Base-by-base conservation (phyloP, 2,113 vertebrate species). In the Nettapus auritus region DNA sequence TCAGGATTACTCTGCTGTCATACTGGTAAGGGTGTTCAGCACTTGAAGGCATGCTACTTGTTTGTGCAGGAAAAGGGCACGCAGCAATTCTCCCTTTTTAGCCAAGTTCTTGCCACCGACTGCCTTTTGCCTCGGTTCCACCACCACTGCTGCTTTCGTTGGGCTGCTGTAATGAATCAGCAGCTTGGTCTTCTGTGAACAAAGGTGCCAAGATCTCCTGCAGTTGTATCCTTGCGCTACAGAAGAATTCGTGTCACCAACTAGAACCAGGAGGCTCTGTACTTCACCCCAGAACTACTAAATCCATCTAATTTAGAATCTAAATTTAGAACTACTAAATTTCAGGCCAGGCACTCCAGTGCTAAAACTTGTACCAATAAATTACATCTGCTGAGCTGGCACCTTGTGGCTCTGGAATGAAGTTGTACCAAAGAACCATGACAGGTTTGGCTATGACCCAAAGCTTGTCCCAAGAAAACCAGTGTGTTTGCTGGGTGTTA, bases 401-500 rank as follows among this genome's bases (percentile, higher is more conserved):
- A 0, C n/a, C 1, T 4, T 60, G 46, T 29, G 46, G 29, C 46
- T 70, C 64, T 38, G 77, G 57, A 38, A 6, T 8, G 25, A 53
- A 11, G 0, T 26, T 33, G 31, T 63, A 4, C 18, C 5, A 56
- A 44, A 73, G 73, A 34, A 7, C 38, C 34, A 9, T 46, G 63
- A 20, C 42, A 11, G 2, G 50, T 14, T 48, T 69, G 73, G 6
- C 33, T 21, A 0, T 2, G 10, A 18, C 15, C 38, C 40, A 4
- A 0, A 0, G 6, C 5, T 18, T 5, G 34, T 33, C 64, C 87
- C 59, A 46, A 31, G 87, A 19, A 69, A 80, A 36, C 1, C 3
- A 23, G 31, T 0, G 29, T 31, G 57, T 8, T 77, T 19, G 5
- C 4, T 10, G 28, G 5, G 8, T 16, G 13, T 7, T 29, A 8